Base-by-base conservation (phyloP, 2,113 vertebrate species). In the Anarrhichthys ocellatus region DNA sequence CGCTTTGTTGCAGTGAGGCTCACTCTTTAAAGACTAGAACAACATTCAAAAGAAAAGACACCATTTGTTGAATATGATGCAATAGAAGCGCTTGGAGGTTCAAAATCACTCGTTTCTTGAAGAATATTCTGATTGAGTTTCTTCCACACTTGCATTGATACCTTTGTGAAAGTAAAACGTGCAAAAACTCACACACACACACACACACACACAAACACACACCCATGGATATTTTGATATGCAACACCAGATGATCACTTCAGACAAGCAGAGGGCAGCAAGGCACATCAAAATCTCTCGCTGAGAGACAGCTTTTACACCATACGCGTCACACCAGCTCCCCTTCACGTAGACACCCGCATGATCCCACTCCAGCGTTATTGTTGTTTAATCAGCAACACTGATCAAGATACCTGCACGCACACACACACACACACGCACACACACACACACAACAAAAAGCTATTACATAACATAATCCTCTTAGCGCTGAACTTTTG, bases 341-440 rank as follows among this genome's bases (percentile, higher is more conserved):
- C 44, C 56, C 59, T 17, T 79, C 89, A 92, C 79, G 86, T 86
- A 86, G 40, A 78, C 73, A 66, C 89, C 89, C 82, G 59, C 89
- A 85, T 88, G 63, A 85, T 71, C 22, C 59, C 34, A 40, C 72
- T 74, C 14, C 27, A 27, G 52, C 0, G 9, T 32, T 76, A 40
- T 71, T n/a, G 0, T 59, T 22, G 75, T 73, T 79, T 71, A 65
- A 92, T 91, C 64, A 62, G 32, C 63, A 68, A 40, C 64, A 29
- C 75, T 71, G 90, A 85, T 87, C 86, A 61, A 67, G 46, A 89
- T 32, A 27, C 29, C 17, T 24, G 10, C 27, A 14, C 52, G 29
- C 50, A 77, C 63, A 64, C 52, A 66, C 36, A 63, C 46, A 50
- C 48, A 20, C 42, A 63, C 48, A 78, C 42, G 15, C 24, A 13